Conservation (phyloP, 2,797 vertebrate species). For the Eremophila alpestris region DNA sequence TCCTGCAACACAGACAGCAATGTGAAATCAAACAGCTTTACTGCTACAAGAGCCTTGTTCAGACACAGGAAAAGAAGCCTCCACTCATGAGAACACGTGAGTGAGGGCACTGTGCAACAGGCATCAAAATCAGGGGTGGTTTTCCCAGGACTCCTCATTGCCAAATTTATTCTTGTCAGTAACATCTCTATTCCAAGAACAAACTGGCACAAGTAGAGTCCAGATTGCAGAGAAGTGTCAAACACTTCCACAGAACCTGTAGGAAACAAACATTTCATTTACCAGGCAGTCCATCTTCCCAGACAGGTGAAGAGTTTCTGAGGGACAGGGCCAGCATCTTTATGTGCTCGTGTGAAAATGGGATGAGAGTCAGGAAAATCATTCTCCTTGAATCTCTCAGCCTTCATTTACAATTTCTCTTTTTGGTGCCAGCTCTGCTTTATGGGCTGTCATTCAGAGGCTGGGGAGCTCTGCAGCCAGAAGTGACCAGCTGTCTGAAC, state of each 20-base stretch:
- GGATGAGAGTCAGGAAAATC: not conserved
- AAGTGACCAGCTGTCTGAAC: not conserved
- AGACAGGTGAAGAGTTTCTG: not conserved
- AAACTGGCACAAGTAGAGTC: not conserved
- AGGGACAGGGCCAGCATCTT: not conserved
- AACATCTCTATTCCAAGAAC: not conserved
- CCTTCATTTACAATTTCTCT: not conserved
- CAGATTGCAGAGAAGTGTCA: not conserved
- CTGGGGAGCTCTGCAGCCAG: not conserved
- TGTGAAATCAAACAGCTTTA: not conserved
- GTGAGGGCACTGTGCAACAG: not conserved
- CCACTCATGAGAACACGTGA: accelerated
- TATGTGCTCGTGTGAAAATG: not conserved
- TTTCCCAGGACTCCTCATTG: not conserved
- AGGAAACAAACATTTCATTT: not conserved
- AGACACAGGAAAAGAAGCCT: not conserved
- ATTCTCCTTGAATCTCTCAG: not conserved
- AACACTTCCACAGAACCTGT: not conserved
- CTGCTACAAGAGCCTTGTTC: not conserved
- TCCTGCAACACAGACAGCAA: not conserved
- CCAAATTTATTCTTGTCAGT: not conserved
- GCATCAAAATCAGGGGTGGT: not conserved
- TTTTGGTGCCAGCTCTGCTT: not conserved
- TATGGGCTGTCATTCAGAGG: not conserved
- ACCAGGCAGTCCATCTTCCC: not conserved